A percentile compares a stretch with the other conserved stretches of the same genome.
phyloP scores from a whole-genome alignment of 2,113 vertebrate genomes.

The Mionectes macconnelli region DNA sequence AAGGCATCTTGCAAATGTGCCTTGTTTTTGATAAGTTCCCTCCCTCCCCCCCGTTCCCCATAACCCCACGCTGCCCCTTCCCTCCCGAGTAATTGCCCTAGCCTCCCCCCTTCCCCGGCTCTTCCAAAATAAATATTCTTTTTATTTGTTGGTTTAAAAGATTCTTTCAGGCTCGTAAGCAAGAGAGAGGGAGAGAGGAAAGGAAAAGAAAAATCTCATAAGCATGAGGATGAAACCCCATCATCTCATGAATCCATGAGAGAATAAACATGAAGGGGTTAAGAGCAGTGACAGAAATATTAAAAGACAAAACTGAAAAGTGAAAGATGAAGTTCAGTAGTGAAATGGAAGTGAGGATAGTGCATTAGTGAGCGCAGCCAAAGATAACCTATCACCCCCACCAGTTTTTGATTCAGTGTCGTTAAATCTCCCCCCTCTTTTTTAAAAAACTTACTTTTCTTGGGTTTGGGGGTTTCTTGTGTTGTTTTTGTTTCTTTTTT shows the following conservation, averaged over 20 bases:
- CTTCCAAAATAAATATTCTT: slow-evolving; percentile 65
- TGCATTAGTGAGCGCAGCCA: slow-evolving; percentile 38
- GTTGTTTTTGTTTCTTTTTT: neutral
- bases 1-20: slow-evolving; percentile 66
- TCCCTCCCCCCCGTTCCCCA: neutral
- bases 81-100: slow-evolving; percentile 7
- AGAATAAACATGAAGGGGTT: slow-evolving; percentile 2
- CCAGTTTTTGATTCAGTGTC: slow-evolving; percentile 13
- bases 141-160: slow-evolving; percentile 68
- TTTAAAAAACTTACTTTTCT: neutral
- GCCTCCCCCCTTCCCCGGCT: slow-evolving; percentile 43
- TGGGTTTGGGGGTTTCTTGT: neutral
- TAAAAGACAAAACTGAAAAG: neutral
- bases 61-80: neutral
- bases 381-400: neutral
- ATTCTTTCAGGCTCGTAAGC: slow-evolving; percentile 57
- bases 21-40: slow-evolving; percentile 30
- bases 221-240: slow-evolving; percentile 11
- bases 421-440: neutral
- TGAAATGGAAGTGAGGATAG: slow-evolving; percentile 37
- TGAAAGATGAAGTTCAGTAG: slow-evolving; percentile 12
- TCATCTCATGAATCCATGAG: neutral
- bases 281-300: neutral
- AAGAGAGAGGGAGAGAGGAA: slow-evolving; percentile 49
- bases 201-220: slow-evolving; percentile 23